Percentiles rank a stretch among this genome's conserved stretches.
phyloP scores from a whole-genome alignment of 2,113 vertebrate genomes.

The Lophura nycthemera region DNA sequence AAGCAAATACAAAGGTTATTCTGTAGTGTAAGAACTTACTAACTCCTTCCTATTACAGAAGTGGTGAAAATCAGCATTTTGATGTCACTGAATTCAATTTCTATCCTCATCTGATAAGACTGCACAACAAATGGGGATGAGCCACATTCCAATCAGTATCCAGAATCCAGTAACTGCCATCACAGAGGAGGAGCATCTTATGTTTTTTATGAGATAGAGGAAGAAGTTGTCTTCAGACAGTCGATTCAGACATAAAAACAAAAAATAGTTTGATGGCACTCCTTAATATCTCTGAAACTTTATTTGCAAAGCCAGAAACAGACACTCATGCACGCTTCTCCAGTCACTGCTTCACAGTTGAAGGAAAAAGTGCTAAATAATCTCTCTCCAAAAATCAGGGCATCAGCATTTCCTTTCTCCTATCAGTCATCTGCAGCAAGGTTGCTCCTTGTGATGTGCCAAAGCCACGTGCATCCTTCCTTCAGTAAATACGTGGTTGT shows the following conservation, averaged over 20 bases:
- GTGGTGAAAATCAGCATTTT: not conserved
- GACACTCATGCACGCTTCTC: not conserved
- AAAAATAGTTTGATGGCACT: not conserved
- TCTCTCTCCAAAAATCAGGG: not conserved
- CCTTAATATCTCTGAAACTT: not conserved
- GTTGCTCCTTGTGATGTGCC: not conserved
- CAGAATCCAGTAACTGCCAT: not conserved
- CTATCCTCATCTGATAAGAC: not conserved
- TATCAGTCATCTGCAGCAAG: not conserved
- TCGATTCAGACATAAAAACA: not conserved
- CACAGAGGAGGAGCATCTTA: fast-evolving
- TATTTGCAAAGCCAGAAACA: not conserved
- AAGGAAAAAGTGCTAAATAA: not conserved
- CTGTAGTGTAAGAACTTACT: not conserved
- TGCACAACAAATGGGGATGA: not conserved
- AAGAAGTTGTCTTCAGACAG: not conserved
- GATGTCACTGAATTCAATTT: not conserved
- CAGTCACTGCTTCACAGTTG: not conserved
- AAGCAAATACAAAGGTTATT: not conserved
- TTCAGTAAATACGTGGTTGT: not conserved
- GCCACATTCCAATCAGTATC: not conserved
- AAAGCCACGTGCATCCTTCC: not conserved
- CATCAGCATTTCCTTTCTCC: not conserved
- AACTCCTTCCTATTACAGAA: not conserved
- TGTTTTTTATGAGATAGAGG: not conserved